Evolutionary conservation across 2,888 invertebrate genomes (phyloP).

Genomic region (Cataglyphis cursor): DNA sequence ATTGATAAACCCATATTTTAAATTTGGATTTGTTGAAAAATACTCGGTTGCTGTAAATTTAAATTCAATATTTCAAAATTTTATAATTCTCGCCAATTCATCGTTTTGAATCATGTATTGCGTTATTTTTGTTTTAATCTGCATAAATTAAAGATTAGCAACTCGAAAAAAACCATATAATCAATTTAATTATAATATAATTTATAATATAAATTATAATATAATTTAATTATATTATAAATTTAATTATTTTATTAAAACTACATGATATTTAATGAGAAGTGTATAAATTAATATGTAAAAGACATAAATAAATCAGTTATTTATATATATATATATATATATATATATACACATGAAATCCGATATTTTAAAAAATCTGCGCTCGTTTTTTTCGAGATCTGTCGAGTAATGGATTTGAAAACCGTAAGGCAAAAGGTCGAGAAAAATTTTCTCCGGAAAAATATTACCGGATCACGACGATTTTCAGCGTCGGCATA

Average conservation of each 20-base stretch:
- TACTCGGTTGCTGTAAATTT: background rate
- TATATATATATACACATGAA: background rate
- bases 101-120: background rate
- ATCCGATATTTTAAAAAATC: background rate
- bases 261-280: background rate
- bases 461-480: background rate
- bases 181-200: background rate
- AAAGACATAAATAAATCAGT: background rate
- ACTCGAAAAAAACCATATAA: background rate
- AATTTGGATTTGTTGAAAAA: constrained; percentile 19
- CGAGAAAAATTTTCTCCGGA: background rate
- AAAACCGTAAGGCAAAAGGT: background rate
- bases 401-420: background rate
- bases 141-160: background rate
- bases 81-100: background rate
- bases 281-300: background rate
- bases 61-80: constrained; percentile 13
- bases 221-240: no score
- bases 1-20: constrained; percentile 26
- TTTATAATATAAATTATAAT: no score
- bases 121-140: background rate
- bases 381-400: background rate
- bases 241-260: constrained; percentile 10
- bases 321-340: background rate
- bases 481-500: background rate